A percentile compares a stretch with the other conserved stretches of the same genome.
Conservation (phyloP, 2,888 invertebrate genomes). For the Pegoplata infirma region DNA sequence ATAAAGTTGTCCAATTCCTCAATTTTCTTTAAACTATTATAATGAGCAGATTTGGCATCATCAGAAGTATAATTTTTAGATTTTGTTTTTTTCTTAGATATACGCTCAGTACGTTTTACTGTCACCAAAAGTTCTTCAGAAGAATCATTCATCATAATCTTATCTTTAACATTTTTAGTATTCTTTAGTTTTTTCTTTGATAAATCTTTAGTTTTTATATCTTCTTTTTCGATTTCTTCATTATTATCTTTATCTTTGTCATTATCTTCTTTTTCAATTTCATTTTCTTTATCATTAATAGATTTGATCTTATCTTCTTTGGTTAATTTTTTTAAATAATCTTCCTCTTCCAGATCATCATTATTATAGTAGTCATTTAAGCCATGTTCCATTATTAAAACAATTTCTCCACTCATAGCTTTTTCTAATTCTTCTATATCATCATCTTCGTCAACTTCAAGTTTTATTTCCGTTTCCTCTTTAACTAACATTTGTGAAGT, state of each 20-base stretch:
- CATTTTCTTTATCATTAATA: neutral
- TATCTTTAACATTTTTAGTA: neutral
- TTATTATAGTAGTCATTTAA: neutral
- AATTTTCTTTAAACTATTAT: conserved; percentile 41
- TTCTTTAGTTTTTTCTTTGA: too few species aligned
- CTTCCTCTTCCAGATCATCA: neutral
- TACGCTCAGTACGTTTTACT: neutral
- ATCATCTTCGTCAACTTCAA: neutral
- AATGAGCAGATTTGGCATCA: conserved; percentile 18
- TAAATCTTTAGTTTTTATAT: too few species aligned
- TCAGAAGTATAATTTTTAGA: neutral
- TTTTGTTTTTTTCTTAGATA: neutral
- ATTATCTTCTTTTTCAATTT: conserved; percentile 19
- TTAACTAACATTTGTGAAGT: neutral
- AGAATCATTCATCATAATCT: neutral
- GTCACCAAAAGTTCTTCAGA: neutral
- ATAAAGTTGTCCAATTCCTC: conserved; percentile 63
- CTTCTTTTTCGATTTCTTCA: too few species aligned
- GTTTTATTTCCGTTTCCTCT: conserved; percentile 1
- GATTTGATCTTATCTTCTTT: neutral
- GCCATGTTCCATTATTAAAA: neutral
- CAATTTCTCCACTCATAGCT: conserved; percentile 7
- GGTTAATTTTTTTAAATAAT: neutral
- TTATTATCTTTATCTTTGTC: conserved; percentile 18
- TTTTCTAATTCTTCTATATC: neutral